phyloP scores from a whole-genome alignment of 2,113 vertebrate genomes.

The Embiotoca jacksoni region DNA sequence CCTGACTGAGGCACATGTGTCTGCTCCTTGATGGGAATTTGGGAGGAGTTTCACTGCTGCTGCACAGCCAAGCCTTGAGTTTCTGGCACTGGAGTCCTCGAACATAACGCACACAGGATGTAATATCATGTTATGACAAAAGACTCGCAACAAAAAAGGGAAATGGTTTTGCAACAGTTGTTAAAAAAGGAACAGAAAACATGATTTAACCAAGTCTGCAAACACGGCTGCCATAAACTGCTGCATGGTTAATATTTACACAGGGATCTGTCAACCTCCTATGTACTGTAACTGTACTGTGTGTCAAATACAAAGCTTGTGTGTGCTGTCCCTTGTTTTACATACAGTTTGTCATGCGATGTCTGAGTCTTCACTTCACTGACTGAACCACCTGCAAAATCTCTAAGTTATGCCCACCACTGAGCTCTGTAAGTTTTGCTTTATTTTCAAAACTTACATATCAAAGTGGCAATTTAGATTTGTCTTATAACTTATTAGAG shows the following conservation, averaged over 20 bases:
- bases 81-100: constrained; percentile 4
- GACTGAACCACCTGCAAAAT: background rate
- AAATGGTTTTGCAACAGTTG: background rate
- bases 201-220: background rate
- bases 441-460: too few relatives aligned
- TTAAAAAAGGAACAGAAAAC: background rate
- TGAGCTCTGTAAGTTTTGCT: too few relatives aligned
- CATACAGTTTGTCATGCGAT: too few relatives aligned
- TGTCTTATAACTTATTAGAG: background rate
- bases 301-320: too few relatives aligned
- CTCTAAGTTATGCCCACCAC: too few relatives aligned
- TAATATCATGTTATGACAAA: background rate
- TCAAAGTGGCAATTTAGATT: too few relatives aligned
- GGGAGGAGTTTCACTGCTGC: constrained; percentile 44
- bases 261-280: background rate
- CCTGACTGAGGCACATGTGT: constrained; percentile 55
- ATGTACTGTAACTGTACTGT: background rate
- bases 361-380: background rate
- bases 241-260: background rate
- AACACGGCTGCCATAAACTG: background rate
- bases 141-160: background rate
- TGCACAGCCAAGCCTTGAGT: constrained; percentile 23
- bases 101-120: constrained; percentile 9
- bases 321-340: too few relatives aligned
- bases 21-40: constrained; percentile 45